Base-by-base conservation (phyloP, 1,140 invertebrate genomes). In the Drosophila takahashii region DNA sequence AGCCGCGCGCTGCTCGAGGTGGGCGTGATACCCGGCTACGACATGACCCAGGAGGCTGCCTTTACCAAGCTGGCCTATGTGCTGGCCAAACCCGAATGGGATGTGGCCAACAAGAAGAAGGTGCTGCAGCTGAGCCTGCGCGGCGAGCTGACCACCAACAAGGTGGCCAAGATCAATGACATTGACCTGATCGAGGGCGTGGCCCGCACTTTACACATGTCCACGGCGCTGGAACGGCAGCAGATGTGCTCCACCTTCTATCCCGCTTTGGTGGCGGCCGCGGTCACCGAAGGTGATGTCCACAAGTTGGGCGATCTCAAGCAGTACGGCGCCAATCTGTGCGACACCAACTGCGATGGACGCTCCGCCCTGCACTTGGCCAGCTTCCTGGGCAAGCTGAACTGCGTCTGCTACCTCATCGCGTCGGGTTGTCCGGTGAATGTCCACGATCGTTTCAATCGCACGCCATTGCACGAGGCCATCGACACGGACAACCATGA, bases 21-120 rank as follows among this genome's bases (percentile, higher is more conserved):
- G 39, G 98, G 98, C 8, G 96, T 99, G 3, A 95, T 98, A 32
- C 94, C 96, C 0, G 98, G 98, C 0, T 95, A 94, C 58, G 98
- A 99, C 90, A 98, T 99, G 97, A 99, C 98, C 0, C 95, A 96
- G 0, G 98, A 99, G 92, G 98, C 98, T 0, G 98, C 98, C 0
- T 92, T 99, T 0, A 95, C 97, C 1, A 99, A 99, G 93, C 93
- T 99, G 0, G 94, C 95, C 0, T 99, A 99, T 84, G 96, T 99
- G 1, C 92, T 99, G 4, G 96, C 96, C 0, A 98, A 98, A 90
- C 93, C 93, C 4, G 95, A 97, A 36, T 97, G 96, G 94, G 94
- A 94, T 62, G 91, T 95, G 5, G 92, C 95, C 32, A 95, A 94
- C 37, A 98, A 98, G 86, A 93, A 95, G 47, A 93, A 96, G 91